Conservation (phyloP, 64 coral and sea anemone genomes). For the Platygyra sinensis region DNA sequence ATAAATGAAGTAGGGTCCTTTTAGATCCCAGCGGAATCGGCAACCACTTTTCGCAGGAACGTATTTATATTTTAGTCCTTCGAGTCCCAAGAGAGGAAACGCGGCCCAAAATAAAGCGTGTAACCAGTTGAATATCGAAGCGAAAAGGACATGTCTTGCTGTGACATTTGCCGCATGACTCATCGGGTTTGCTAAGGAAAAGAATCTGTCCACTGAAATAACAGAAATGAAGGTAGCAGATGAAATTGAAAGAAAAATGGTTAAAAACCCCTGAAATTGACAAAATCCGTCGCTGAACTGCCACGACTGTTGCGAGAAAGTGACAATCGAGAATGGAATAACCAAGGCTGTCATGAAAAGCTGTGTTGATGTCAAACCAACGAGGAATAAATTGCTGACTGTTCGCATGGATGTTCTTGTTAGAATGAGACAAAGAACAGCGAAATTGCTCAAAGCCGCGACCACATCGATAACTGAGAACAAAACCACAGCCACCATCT, state of each 20-base stretch:
- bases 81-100: constrained; percentile 70
- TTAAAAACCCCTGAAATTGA: constrained; percentile 74
- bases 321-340: constrained; percentile 79
- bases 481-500: constrained; percentile 11
- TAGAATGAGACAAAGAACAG: constrained; percentile 58
- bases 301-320: constrained; percentile 68
- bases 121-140: constrained; percentile 23
- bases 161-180: constrained; percentile 67
- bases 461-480: constrained; percentile 60
- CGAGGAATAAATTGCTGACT: constrained; percentile 78
- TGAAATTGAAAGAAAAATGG: constrained; percentile 52
- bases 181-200: constrained; percentile 73
- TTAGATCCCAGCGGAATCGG: constrained; percentile 70
- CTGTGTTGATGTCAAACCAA: constrained; percentile 59
- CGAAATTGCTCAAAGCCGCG: constrained; percentile 60
- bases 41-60: constrained; percentile 56
- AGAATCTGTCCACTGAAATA: constrained; percentile 82
- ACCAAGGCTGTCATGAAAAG: constrained; percentile 61
- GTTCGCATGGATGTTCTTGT: constrained; percentile 62
- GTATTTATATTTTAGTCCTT: constrained; percentile 61
- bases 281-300: constrained; percentile 69
- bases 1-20: constrained; percentile 61
- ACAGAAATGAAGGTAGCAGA: constrained; percentile 82
- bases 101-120: constrained; percentile 70
- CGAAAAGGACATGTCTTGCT: constrained; percentile 51